A percentile compares a stretch with the other conserved stretches of the same genome.
Evolutionary conservation across 1,140 invertebrate genomes (phyloP).

Genomic region (Lineus longissimus): DNA sequence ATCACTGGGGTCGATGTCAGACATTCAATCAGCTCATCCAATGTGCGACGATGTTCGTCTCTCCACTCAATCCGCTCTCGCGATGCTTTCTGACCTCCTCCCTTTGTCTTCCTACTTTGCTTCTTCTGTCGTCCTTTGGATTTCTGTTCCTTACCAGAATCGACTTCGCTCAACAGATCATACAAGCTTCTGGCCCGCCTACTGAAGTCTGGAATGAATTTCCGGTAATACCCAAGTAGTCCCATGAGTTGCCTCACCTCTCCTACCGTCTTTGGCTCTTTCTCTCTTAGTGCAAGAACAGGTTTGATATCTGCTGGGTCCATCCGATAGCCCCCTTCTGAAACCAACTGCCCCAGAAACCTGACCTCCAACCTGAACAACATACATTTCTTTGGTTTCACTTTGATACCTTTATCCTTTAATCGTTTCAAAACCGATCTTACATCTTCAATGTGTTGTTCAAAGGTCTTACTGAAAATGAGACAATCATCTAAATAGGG

Average conservation of each 20-base stretch:
- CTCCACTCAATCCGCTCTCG: conserved; percentile 11
- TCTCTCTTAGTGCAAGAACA: conserved; percentile 46
- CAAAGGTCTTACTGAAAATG: neutral
- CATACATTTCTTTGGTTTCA: neutral
- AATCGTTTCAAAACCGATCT: neutral
- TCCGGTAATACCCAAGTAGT: conserved; percentile 48
- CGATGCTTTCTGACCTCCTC: conserved; percentile 10
- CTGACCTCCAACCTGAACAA: neutral
- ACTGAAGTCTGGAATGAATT: conserved; percentile 48
- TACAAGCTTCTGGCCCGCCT: conserved; percentile 8
- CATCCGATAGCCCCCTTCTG: conserved; percentile 31
- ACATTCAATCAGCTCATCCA: conserved; percentile 29
- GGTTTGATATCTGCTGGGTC: conserved; percentile 49
- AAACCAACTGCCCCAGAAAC: neutral
- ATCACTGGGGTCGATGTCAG: too few relatives aligned
- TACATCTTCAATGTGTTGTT: neutral
- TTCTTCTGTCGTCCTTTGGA: neutral
- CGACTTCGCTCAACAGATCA: too few relatives aligned
- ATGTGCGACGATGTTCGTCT: conserved; percentile 4
- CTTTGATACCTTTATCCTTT: neutral
- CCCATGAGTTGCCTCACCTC: conserved; percentile 54
- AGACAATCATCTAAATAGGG: neutral
- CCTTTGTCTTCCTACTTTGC: conserved; percentile 10
- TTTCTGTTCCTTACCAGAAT: conserved; percentile 21
- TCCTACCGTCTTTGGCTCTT: conserved; percentile 33